Evolutionary conservation across 2,797 vertebrate species (phyloP).

Genomic region (Apogon hyalosoma): DNA sequence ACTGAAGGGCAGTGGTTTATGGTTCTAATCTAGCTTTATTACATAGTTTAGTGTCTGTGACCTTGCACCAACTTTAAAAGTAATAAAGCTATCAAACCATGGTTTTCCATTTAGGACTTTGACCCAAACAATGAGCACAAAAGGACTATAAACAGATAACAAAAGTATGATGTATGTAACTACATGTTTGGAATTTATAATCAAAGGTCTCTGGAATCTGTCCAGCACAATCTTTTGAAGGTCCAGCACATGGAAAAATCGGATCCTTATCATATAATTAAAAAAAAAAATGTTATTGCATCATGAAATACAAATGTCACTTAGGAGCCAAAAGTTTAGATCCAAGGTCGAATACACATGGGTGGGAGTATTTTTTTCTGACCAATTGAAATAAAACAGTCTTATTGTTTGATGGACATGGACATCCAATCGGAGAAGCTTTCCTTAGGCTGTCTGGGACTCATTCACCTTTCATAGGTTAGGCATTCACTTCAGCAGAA

Average conservation of each 20-base stretch:
- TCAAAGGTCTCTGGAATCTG: not conserved
- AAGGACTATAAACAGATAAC: constrained; percentile 21
- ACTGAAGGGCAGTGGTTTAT: constrained; percentile 32
- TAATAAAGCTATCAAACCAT: constrained; percentile 38
- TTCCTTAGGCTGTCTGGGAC: not conserved
- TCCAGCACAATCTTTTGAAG: not conserved
- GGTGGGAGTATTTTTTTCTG: not conserved
- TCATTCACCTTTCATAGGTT: constrained; percentile 5
- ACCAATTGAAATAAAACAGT: not conserved
- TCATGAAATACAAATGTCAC: constrained; percentile 19
- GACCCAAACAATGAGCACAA: constrained; percentile 32
- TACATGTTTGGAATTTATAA: constrained; percentile 6
- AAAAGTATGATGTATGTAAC: constrained; percentile 2
- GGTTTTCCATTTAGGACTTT: constrained; percentile 50
- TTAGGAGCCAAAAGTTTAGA: not conserved
- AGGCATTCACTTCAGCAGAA: constrained; percentile 73
- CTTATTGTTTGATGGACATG: not conserved
- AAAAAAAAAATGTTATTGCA: constrained; percentile 21
- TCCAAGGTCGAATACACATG: not conserved
- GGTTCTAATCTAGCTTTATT: constrained; percentile 37
- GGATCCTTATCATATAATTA: not conserved
- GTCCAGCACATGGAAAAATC: not conserved
- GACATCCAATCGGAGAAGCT: not conserved
- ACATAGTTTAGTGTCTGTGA: not conserved
- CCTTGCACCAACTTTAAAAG: constrained; percentile 23